Evolutionary conservation across 2,113 vertebrate species (phyloP), one percentile per base, ranked within the genome.

Genomic region (Chinchilla lanigera): DNA sequence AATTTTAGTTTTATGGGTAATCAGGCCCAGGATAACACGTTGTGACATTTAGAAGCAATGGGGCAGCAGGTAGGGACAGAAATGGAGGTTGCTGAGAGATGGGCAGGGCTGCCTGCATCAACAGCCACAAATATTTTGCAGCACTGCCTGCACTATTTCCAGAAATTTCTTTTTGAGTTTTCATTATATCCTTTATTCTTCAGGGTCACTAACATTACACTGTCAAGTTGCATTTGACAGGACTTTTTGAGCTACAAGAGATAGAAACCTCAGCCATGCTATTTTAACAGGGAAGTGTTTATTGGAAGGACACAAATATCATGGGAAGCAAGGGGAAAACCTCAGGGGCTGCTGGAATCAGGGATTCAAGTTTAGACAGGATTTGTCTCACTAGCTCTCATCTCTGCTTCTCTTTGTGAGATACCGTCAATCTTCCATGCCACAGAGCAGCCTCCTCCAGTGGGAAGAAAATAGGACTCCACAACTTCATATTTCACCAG

Each of bases 1-100:
- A 77, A 61, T 86, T 89, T 96, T 67, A 30, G 44, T 90, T 90
- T 96, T 69, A 69, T 69, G 67, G 20, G 63, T 47, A 86, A 28
- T 81, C 56, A 88, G 41, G 30, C 54, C 67, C 24, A 30, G 52
- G 58, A 75, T 4, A 54, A 30, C 19, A 22, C 38, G 3, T n/a
- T 47, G 10, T 52, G 24, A 77, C 10, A 30, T 2, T 84, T 86
- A 69, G 54, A 47, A 3, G 1, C 38, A 19, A 9, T 38, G 52
- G 33, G 7, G 12, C 35, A 75, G 71, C 41, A 75, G 9, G 38
- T 50, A 41, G 61, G 58, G 20, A n/a, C 19, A 60, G 38, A 41
- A 77, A 89, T 1, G n/a, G 52, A 89, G 20, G 12, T n/a, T 58
- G 22, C 80, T 69, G 26, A 89, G 22, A 89, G 60, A 35, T 19